Conservation (phyloP, 2,888 invertebrate species). For the Aleiodes leptofemur region DNA sequence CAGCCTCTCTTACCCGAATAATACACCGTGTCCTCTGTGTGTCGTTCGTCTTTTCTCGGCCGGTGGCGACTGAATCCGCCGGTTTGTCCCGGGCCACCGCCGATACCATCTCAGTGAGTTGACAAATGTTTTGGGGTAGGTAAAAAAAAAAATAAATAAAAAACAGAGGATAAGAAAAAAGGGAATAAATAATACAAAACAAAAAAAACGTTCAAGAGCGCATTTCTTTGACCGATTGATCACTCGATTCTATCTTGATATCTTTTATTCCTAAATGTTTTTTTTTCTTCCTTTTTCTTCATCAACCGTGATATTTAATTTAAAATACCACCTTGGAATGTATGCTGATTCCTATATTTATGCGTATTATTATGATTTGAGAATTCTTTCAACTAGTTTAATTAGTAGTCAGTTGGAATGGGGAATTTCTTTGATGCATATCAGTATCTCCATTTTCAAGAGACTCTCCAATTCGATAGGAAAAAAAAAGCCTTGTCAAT, state of each 20-base stretch:
- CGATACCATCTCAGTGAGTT: conserved; percentile 47
- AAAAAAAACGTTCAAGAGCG: conserved; percentile 19
- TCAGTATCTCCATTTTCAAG: no score
- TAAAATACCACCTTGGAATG: neutral
- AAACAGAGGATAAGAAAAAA: conserved; percentile 7
- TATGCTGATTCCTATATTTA: no score
- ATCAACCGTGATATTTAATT: conserved; percentile 12
- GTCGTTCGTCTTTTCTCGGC: conserved; percentile 30
- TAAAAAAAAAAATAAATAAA: conserved; percentile 21
- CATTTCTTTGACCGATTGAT: conserved; percentile 49
- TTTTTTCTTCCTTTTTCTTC: neutral
- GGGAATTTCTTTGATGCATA: no score
- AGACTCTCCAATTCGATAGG: no score
- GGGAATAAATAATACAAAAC: conserved; percentile 18
- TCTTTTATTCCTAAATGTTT: conserved; percentile 37
- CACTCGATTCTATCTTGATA: conserved; percentile 51
- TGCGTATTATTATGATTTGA: no score
- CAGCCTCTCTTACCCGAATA: neutral
- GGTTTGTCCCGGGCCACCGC: conserved; percentile 43
- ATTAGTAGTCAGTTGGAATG: no score
- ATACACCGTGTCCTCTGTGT: conserved; percentile 28
- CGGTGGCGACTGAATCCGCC: conserved; percentile 46
- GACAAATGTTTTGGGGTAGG: conserved; percentile 46
- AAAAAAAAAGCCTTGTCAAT: conserved; percentile 2
- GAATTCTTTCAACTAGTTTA: no score